A percentile compares a stretch with the other conserved stretches of the same genome.
Conservation (phyloP, 2,797 vertebrate species). For the Apogon talboti region DNA sequence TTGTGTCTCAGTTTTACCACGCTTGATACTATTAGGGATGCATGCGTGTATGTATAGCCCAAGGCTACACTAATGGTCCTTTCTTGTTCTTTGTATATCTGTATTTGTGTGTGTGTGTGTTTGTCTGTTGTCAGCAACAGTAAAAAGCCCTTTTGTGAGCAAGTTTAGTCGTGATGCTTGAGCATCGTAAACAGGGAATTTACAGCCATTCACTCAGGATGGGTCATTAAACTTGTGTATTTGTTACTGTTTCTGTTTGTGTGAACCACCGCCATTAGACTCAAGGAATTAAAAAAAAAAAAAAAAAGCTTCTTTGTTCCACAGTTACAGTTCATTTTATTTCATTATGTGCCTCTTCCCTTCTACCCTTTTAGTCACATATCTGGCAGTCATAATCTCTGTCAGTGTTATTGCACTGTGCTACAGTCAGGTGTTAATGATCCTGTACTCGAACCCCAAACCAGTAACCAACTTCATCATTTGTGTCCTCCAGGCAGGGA, state of each 20-base stretch:
- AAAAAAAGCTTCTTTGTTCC: slow-evolving; percentile 52
- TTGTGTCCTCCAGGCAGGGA: slow-evolving; percentile 30
- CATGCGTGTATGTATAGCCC: slow-evolving; percentile 50
- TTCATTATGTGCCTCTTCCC: slow-evolving; percentile 55
- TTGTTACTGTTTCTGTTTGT: slow-evolving; percentile 59
- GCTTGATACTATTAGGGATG: slow-evolving; percentile 51
- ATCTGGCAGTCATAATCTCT: slow-evolving; percentile 44
- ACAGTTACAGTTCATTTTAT: slow-evolving; percentile 70
- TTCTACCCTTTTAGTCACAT: slow-evolving; percentile 57
- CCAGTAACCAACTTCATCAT: slow-evolving; percentile 38
- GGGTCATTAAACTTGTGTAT: slow-evolving; percentile 66
- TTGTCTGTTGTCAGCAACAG: slow-evolving; percentile 33
- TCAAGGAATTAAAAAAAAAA: slow-evolving; percentile 50
- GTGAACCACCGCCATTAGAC: slow-evolving; percentile 58
- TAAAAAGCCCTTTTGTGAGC: slow-evolving; percentile 68
- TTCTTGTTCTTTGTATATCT: slow-evolving; percentile 39
- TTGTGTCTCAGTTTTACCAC: slow-evolving; percentile 61
- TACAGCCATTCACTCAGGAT: slow-evolving; percentile 69
- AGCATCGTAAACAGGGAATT: slow-evolving; percentile 72
- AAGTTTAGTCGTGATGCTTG: slow-evolving; percentile 59
- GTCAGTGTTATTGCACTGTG: slow-evolving; percentile 36
- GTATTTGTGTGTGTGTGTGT: slow-evolving; percentile 12
- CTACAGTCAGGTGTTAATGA: slow-evolving; percentile 55
- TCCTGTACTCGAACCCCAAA: slow-evolving; percentile 29
- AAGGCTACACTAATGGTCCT: slow-evolving; percentile 49